Evolutionary conservation across 2,888 invertebrate species (phyloP).

Genomic region (Disparrhopalites patrizii): DNA sequence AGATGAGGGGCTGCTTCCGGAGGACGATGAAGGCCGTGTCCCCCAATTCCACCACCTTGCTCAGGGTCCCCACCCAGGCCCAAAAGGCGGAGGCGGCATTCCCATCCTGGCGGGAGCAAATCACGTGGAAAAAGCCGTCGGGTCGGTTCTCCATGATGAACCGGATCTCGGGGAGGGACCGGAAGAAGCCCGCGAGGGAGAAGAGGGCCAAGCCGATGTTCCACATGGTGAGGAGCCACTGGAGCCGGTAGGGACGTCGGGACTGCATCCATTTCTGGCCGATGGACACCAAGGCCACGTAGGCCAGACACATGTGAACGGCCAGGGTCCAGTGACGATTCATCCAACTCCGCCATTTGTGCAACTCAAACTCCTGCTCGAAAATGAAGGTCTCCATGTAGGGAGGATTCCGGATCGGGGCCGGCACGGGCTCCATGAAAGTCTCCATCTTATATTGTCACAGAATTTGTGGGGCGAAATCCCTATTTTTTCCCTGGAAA

Average conservation of each 20-base stretch:
- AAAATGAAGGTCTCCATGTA: slow-evolving; percentile 37
- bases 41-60: slow-evolving; percentile 92
- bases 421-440: slow-evolving; percentile 31
- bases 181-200: slow-evolving; percentile 85
- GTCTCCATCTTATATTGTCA: slow-evolving; percentile 10
- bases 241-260: slow-evolving; percentile 80
- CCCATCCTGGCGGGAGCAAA: slow-evolving; percentile 28
- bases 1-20: slow-evolving; percentile 87
- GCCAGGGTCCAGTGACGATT: slow-evolving; percentile 50
- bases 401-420: slow-evolving; percentile 34
- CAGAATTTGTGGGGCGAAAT: not conserved
- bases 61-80: slow-evolving; percentile 94
- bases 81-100: slow-evolving; percentile 73
- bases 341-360: slow-evolving; percentile 36
- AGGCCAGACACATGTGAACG: slow-evolving; percentile 81
- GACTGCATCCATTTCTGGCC: slow-evolving; percentile 92
- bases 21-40: slow-evolving; percentile 92
- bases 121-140: slow-evolving; percentile 79
- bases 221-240: slow-evolving; percentile 83
- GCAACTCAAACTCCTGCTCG: slow-evolving; percentile 41
- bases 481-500: too few species aligned
- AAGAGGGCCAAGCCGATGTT: slow-evolving; percentile 87
- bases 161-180: slow-evolving; percentile 88
- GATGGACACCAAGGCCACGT: slow-evolving; percentile 89
- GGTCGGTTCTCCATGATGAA: slow-evolving; percentile 69